Evolutionary conservation across 2,888 invertebrate species (phyloP), one percentile per base, ranked within the genome.

Genomic region (Atrina japonica): DNA sequence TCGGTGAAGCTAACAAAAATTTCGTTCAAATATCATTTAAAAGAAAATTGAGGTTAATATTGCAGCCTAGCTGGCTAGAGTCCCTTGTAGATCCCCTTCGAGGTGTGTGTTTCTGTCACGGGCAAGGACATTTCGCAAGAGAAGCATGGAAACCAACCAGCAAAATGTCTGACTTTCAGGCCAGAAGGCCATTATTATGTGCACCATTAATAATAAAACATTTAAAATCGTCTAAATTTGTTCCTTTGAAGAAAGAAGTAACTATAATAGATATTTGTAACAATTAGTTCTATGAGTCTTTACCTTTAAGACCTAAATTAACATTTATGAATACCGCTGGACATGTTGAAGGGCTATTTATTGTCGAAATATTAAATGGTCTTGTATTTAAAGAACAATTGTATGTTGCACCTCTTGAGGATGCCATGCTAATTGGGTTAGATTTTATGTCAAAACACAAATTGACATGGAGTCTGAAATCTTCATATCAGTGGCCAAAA

Each of bases 321-420:
- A 21, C 66, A 35, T 59, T 67, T 1, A 55, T 78, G 41, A 11
- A 60, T 45, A 59, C 66, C 7, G 76, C 70, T 6, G 74, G 74
- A 0, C 18, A 65, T 56, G 43, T 69, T 74, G 72, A 29, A 40
- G 18, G 63, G 56, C 1, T 72, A 59, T 40, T 29, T 30, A 5
- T 21, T 29, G 40, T 69, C 1, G 40, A 41, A 5, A 43, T 74
- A n/a, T 25, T 30, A 53, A 66, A 66, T 0, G 18, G 35, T 23
- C 23, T 21, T 50, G 11, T 14, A 23, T 50, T 14, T 11, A 50
- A 21, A 14, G 50, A 5, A 5, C 2, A 25, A 23, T 16, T 50
- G 25, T 50, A 23, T 50, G n/a, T 50, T 5, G 23, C 23, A 21
- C 23, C n/a, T 50, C 21, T 50, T 23, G 50, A 50, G 23, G 23